Evolutionary conservation across 2,888 invertebrate genomes (phyloP), one percentile per base, ranked within the genome.

Genomic region (Nomada lathburiana): DNA sequence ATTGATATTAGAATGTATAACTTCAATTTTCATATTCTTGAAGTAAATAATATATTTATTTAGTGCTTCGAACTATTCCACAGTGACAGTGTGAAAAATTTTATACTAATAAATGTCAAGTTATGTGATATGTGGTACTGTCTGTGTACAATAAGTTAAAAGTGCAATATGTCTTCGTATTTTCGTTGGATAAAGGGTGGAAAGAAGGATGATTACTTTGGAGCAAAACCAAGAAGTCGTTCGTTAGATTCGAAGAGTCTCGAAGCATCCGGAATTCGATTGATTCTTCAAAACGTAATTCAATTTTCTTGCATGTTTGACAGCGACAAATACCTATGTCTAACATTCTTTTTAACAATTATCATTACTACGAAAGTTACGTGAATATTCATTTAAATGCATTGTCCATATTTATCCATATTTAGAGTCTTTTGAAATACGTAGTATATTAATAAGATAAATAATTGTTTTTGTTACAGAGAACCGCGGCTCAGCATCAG

Each of bases 181-280:
- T 96, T 96, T 92, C 95, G 96, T 84, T 96, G 96, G 96, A 96
- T 96, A 90, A 96, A 96, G 88, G 95, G 95, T 67, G 95, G 95
- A 87, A 94, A 95, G 88, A 95, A 95, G 90, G 95, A 95, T 84
- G 93, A 94, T 83, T 95, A 94, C 88, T 95, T 95, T 89, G 95
- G 94, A 91, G 94, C 95, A 63, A 94, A 97, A 90, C 97, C 96
- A 13, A 95, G 97, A 72, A 97, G 97, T 93, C 95, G 96, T 81
- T 97, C 97, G 0, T 93, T 97, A 93, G 97, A 97, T 93, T 96
- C 97, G 44, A 95, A 96, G 84, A 95, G 96, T 11, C 94, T 97
- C 91, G 96, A 97, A 91, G 94, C 96, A 74, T 96, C 96, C 78
- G 97, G 97, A 52, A 95, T 96, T 83, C 95, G 95, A 72, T 92